Evolutionary conservation across 23 tunicate species (phyloP).

Genomic region (Ascidia mentula): DNA sequence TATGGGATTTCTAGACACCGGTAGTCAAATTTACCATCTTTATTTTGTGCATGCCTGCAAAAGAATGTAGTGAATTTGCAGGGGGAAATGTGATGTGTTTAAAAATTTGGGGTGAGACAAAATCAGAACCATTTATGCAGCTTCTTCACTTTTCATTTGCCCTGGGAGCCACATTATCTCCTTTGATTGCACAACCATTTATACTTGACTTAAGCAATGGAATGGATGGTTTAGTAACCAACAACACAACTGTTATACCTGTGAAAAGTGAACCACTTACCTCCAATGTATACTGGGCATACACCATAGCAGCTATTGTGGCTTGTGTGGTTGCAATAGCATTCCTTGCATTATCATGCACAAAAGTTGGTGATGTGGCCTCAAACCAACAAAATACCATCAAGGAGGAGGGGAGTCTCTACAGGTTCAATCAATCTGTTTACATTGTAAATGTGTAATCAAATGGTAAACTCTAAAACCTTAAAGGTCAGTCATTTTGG

Average conservation of each 20-base stretch:
- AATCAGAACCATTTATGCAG: slow-evolving; percentile 82
- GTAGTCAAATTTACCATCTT: too few relatives aligned
- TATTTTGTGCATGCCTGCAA: not conserved
- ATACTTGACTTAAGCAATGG: slow-evolving; percentile 32
- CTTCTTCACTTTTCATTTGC: slow-evolving; percentile 80
- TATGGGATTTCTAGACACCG: slow-evolving; percentile 84
- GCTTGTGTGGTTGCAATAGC: slow-evolving; percentile 25
- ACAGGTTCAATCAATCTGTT: slow-evolving; percentile 44
- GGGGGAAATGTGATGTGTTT: slow-evolving; percentile 87
- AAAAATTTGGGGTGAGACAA: slow-evolving; percentile 64
- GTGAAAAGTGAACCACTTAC: not conserved
- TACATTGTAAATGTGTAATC: not conserved
- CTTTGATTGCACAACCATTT: slow-evolving; percentile 65
- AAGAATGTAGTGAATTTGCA: not conserved
- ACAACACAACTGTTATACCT: not conserved
- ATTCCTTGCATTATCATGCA: slow-evolving; percentile 44
- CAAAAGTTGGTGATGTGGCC: slow-evolving; percentile 1
- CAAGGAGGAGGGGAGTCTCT: slow-evolving; percentile 52
- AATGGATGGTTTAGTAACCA: not conserved
- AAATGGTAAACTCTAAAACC: not conserved
- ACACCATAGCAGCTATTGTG: slow-evolving; percentile 31
- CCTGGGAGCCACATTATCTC: slow-evolving; percentile 65
- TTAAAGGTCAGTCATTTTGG: too few relatives aligned
- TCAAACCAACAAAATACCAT: slow-evolving; percentile 59
- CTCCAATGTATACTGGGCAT: slow-evolving; percentile 49